A percentile compares a stretch with the other conserved stretches of the same genome.
Conservation (phyloP, 2,797 vertebrate genomes). For the Artibeus jamaicensis region DNA sequence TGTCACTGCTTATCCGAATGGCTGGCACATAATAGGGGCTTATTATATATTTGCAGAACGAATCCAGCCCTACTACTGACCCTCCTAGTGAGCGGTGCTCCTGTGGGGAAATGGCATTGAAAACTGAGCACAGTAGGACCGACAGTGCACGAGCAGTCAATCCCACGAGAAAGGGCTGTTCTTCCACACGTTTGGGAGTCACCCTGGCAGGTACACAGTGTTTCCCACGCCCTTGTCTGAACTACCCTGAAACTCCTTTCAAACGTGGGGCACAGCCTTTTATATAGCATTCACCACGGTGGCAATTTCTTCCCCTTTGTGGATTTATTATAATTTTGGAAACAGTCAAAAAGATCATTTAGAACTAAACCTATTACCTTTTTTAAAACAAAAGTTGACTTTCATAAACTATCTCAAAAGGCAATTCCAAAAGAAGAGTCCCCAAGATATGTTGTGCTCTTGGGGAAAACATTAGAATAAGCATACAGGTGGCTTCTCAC, state of each 20-base stretch:
- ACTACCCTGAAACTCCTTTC: constrained; percentile 30
- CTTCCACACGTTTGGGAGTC: background rate
- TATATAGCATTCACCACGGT: background rate
- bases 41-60: constrained; percentile 1
- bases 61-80: background rate
- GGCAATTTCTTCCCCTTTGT: background rate
- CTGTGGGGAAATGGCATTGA: background rate
- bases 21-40: background rate
- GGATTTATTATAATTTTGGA: background rate
- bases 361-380: background rate
- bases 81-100: background rate
- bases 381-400: background rate
- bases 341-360: background rate
- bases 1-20: background rate
- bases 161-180: background rate
- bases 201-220: background rate
- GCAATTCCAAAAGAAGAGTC: background rate
- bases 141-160: background rate
- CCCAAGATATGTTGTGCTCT: background rate
- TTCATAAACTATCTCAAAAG: constrained; percentile 20
- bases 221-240: constrained; percentile 16
- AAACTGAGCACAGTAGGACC: background rate
- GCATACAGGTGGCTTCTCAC: background rate
- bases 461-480: background rate
- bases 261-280: background rate